phyloP scores from a whole-genome alignment of 2,797 vertebrate species.

The Schizopygopsis malacanthus region DNA sequence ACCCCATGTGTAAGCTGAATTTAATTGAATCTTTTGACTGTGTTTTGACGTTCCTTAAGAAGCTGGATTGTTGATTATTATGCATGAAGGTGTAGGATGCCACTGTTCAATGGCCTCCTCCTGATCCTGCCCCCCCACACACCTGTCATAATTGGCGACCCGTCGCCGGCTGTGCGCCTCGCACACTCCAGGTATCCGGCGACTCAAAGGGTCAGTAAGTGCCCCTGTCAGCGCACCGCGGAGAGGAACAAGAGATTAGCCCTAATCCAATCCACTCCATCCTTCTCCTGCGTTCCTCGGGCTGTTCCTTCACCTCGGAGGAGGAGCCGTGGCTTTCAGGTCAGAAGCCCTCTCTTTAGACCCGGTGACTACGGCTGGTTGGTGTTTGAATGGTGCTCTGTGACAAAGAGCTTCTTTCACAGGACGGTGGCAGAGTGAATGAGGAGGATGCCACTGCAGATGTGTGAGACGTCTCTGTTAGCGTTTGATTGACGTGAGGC shows the following conservation, averaged over 20 bases:
- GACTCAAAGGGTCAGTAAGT: constrained; percentile 84
- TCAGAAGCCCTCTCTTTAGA: constrained; percentile 76
- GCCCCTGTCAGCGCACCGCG: constrained; percentile 84
- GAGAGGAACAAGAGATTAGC: constrained; percentile 90
- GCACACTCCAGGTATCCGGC: constrained; percentile 69
- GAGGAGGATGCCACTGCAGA: constrained; percentile 80
- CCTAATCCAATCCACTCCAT: constrained; percentile 89
- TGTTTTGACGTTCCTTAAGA: not conserved
- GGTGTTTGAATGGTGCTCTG: constrained; percentile 73
- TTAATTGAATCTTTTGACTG: not conserved
- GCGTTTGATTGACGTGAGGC: constrained; percentile 84
- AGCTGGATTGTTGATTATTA: not conserved
- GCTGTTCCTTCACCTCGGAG: constrained; percentile 81
- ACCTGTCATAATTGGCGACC: constrained; percentile 52
- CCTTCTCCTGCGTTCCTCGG: constrained; percentile 76
- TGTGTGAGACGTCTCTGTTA: constrained; percentile 86
- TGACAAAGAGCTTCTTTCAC: constrained; percentile 79
- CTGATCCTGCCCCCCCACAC: constrained; percentile 30
- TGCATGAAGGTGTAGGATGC: not conserved
- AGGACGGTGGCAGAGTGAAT: constrained; percentile 74
- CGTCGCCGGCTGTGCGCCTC: constrained; percentile 25
- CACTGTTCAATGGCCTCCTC: not conserved
- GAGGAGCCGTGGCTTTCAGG: constrained; percentile 84
- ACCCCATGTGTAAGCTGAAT: not conserved
- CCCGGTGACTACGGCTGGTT: constrained; percentile 77